Base-by-base conservation (phyloP, 1,140 invertebrate species). In the Stegodyphus mimosarum region DNA sequence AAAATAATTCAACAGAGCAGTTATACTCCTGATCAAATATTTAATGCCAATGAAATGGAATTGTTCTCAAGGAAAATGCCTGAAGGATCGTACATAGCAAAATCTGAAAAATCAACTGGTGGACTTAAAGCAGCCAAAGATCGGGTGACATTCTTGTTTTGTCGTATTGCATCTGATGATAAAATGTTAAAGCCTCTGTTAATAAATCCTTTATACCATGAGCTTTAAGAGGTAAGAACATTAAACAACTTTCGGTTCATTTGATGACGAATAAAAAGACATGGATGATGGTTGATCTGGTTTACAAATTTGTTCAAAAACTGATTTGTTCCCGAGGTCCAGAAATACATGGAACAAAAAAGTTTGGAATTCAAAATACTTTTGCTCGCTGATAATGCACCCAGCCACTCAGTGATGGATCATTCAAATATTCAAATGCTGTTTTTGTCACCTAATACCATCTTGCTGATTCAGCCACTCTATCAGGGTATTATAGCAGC, bases 161-260 rank as follows among this genome's bases (percentile, higher is more conserved):
- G 53, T 55, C 88, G 86, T 50, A 92, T 91, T 89, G 90, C 90
- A 80, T 89, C 83, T 79, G 90, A 90, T 18, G 89, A 91, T 88
- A 89, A 80, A 51, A 90, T 90, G 64, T 83, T 91, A 53, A 92
- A 92, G 88, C 90, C 90, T 52, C 83, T 92, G 69, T 83, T 91
- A 51, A 89, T 92, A 50, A 90, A 92, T 88, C 85, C 90, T 88
- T 78, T 64, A 51, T n/a, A n/a, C 84, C 69, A 5, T 87, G 89
- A 87, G 87, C 89, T 10, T 88, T 91, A 76, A 91, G 91, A 88
- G 88, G 88, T 79, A 86, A 88, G 78, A 71, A 87, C 78, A 89
- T 90, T 83, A 75, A 87, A 87, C 66, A 88, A 63, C 88, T 91
- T 67, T 92, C n/a, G n/a, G n/a, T n/a, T n/a, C n/a, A n/a, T n/a